Evolutionary conservation across 2,797 vertebrate genomes (phyloP), one percentile per base, ranked within the genome.

Genomic region (Microhierax caerulescens): DNA sequence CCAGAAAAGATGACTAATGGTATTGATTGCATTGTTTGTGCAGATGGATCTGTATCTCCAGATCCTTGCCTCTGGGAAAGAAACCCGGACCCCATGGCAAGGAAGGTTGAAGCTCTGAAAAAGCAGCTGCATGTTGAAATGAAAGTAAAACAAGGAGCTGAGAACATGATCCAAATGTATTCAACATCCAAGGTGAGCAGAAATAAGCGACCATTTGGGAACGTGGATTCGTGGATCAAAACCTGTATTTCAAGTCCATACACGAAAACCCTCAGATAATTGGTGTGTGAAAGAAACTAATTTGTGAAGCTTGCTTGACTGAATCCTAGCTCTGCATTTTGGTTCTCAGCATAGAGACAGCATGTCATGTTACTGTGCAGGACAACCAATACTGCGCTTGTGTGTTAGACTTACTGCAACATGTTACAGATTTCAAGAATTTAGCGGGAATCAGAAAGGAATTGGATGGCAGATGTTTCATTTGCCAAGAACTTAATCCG

Each of bases 131-230:
- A 99, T 18, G 99, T 99, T 88, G 99, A 99, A 97, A 98, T 98
- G 85, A 99, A 99, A 95, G 99, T 99, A 50, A 99, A 99, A 84
- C 99, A 99, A 97, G 99, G 99, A 11, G 99, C 99, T 0, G 99
- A 99, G 97, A 99, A 99, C 93, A 99, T 99, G 97, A 99, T 99
- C 73, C 99, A 99, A 88, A 99, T 98, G 11, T 99, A 98, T 80
- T 97, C 98, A 68, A 97, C 98, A 13, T 98, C 98, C 53, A 99
- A 99, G 99, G 99, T 99, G 65, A 97, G 73, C 25, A 69, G 63
- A 32, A 92, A 74, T 67, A 60, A 91, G 36, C 22, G 79, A 24
- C 36, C n/a, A 13, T 82, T 73, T 79, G 67, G 74, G 77, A 92
- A 53, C 13, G 25, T n/a, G 28, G 20, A 81, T 88, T 90, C n/a